phyloP scores from a whole-genome alignment of 2,797 vertebrate genomes.

The Liparis tanakae region DNA sequence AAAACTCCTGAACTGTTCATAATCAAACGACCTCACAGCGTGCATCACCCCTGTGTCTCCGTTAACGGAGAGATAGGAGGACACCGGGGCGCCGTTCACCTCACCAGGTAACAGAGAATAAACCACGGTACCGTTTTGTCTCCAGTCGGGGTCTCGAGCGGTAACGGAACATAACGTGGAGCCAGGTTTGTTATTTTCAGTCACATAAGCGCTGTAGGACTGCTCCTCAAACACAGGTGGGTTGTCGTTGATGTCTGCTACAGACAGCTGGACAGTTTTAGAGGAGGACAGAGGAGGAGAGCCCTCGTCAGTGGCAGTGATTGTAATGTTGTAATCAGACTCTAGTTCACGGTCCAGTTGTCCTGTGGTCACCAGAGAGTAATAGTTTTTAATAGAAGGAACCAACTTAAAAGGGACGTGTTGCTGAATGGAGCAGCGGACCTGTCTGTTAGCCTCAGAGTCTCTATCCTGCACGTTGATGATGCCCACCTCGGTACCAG shows the following conservation, averaged over 20 bases:
- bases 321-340: conserved; percentile 68
- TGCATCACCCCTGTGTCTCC: conserved; percentile 2
- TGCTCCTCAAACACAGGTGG: conserved; percentile 55
- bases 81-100: conserved; percentile 64
- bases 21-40: neutral
- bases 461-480: conserved; percentile 81
- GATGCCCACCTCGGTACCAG: conserved; percentile 75
- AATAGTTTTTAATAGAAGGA: conserved; percentile 51
- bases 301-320: conserved; percentile 75
- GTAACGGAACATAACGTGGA: conserved; percentile 55
- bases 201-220: conserved; percentile 59
- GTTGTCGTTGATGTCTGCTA: conserved; percentile 76
- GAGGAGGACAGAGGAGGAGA: conserved; percentile 69
- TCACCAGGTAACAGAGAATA: conserved; percentile 67
- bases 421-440: conserved; percentile 76
- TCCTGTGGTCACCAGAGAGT: conserved; percentile 57
- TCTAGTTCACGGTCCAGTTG: conserved; percentile 69
- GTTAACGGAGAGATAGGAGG: conserved; percentile 37
- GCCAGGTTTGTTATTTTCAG: conserved; percentile 69
- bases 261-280: conserved; percentile 63
- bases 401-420: conserved; percentile 81
- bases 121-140: conserved; percentile 73
- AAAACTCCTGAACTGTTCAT: conserved; percentile 56
- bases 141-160: conserved; percentile 72
- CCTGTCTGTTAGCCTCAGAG: conserved; percentile 77